Base-by-base conservation (phyloP, 2,113 vertebrate genomes). In the Arothron firmamentum region DNA sequence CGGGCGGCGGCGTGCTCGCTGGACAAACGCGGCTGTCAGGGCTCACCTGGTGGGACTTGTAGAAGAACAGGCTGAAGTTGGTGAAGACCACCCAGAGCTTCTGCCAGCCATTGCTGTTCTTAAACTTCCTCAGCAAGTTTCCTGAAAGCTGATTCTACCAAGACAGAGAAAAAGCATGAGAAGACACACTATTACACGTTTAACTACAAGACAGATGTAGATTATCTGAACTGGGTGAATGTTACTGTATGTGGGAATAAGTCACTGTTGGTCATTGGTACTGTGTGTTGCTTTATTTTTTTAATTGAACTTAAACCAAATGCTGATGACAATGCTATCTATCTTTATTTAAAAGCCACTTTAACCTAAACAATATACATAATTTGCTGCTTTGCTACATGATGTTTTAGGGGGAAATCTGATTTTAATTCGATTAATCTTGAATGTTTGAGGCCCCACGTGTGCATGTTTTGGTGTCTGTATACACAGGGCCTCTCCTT, bases 61-160 rank as follows among this genome's bases (percentile, higher is more conserved):
- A 99, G 93, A 99, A 99, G 88, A 99, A 99, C 78, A 99, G 92
- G 62, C 95, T 98, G 92, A 99, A 98, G 89, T 97, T 97, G 48
- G 96, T 99, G 90, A 98, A 98, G 62, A 99, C 96, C 72, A 99
- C 97, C 97, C 97, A 99, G 56, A 98, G 95, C 89, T 98, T 99
- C 92, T 99, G 97, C 97, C 97, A 99, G 47, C 97, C 97, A 0
- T 98, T 98, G 89, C 96, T 99, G 90, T 98, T 99, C 68, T 99
- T 99, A 90, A 99, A 99, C 79, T 99, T 99, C 80, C 97, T 89
- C 67, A 99, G 90, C 72, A 99, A 85, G 75, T 97, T 98, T 81
- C 97, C 97, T 15, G 96, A 98, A 28, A 99, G 79, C 86, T 98
- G 96, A 82, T 98, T 98, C 97, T 99, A 84, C 62, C 87, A 86